Evolutionary conservation across 2,888 invertebrate genomes (phyloP), one percentile per base, ranked within the genome.

Genomic region (Invenusta paracnida): DNA sequence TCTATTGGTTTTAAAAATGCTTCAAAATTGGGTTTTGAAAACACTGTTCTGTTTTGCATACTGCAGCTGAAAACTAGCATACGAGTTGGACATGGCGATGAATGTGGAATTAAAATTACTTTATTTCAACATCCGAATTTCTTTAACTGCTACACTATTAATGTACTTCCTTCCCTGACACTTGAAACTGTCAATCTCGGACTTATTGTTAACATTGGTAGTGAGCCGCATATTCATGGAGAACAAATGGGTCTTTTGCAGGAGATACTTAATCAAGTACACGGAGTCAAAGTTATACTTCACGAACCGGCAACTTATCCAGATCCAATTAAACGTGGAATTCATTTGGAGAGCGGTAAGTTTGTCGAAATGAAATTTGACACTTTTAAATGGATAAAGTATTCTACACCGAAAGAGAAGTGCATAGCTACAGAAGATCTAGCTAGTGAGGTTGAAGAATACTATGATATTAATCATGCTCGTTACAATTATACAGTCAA

Each of bases 191-290:
- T 84, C 13, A 29, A 67, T 29, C 84, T 84, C 1, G 84, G 84
- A 1, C 66, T 84, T 1, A 67, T 84, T 27, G 17, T 17, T 17
- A 27, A 84, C 25, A 27, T 84, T 48, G 84, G 67, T 11, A 25
- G 28, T 25, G 28, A 29, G 73, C 67, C 84, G 0, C 0, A 67
- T 66, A 2, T 30, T n/a, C 29, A 83, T 83, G 84, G 67, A 23
- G 79, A 79, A 5, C 23, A 79, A 5, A 25, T 84, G 0, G 84
- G 84, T 17, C 29, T 84, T 2, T 29, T 84, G 5, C 84, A 84
- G n/a, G 84, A 84, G 11, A 67, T 84, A 23, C 29, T 84, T 29
- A 67, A 28, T 67, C 84, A 84, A 82, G 84, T 73, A 28, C 84
- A 84, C 66, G 84, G 84, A 28, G 28, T 84, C 28, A 25, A 73